phyloP scores from a whole-genome alignment of 1,140 invertebrate genomes.

The Diabrotica undecimpunctata region DNA sequence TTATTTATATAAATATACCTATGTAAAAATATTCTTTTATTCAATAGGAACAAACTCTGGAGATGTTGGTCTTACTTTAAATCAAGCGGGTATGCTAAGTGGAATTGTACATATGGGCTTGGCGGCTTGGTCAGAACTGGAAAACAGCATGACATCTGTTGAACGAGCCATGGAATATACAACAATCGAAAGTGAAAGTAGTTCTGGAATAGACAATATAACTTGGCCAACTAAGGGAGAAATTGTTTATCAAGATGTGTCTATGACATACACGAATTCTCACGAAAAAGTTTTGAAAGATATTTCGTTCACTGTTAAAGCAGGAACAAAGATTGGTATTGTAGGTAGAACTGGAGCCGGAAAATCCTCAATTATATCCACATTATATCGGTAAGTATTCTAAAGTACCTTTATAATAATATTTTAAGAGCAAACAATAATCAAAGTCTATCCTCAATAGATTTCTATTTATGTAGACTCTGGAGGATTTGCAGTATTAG shows the following conservation, averaged over 20 bases:
- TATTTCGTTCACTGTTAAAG: slow-evolving; percentile 61
- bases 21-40: slow-evolving; percentile 56
- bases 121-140: slow-evolving; percentile 59
- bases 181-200: slow-evolving; percentile 66
- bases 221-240: slow-evolving; percentile 71
- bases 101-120: slow-evolving; percentile 59
- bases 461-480: too few relatives aligned
- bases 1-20: too few relatives aligned
- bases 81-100: slow-evolving; percentile 44
- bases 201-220: slow-evolving; percentile 40
- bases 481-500: too few relatives aligned
- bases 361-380: slow-evolving; percentile 76
- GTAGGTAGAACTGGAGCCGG: slow-evolving; percentile 82
- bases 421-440: too few relatives aligned
- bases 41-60: slow-evolving; percentile 50
- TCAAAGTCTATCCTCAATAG: too few relatives aligned
- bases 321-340: slow-evolving; percentile 68
- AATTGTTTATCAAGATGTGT: slow-evolving; percentile 66
- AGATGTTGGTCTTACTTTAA: slow-evolving; percentile 59
- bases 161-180: slow-evolving; percentile 75
- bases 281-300: slow-evolving; percentile 71
- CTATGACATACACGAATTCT: slow-evolving; percentile 61
- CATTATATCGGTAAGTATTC: slow-evolving; percentile 46
- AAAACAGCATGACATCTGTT: slow-evolving; percentile 80
- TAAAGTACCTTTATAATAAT: too few relatives aligned